phyloP scores from a whole-genome alignment of 2,888 invertebrate genomes.

The Resseliella maxima region DNA sequence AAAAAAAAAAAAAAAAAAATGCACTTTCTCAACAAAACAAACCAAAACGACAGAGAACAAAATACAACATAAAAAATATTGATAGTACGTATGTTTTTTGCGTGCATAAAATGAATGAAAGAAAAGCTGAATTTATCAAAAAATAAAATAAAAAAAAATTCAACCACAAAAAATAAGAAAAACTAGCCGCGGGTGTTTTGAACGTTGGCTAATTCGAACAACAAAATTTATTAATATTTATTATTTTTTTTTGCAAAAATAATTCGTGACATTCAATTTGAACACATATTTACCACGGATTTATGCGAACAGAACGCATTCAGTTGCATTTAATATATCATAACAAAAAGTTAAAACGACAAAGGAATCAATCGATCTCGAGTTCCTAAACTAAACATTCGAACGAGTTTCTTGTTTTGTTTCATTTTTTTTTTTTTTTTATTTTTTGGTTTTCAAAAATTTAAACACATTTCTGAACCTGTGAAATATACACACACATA shows the following conservation, averaged over 20 bases:
- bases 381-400: not conserved
- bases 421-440: not conserved
- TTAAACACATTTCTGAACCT: not conserved
- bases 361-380: not conserved
- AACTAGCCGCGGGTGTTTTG: slow-evolving; percentile 36
- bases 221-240: too few species aligned
- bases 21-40: slow-evolving; percentile 44
- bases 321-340: not conserved
- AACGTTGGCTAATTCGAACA: not conserved
- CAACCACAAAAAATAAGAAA: slow-evolving; percentile 21
- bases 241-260: too few species aligned
- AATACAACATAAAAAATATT: slow-evolving; percentile 26
- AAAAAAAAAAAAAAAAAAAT: not conserved
- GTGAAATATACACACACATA: not conserved
- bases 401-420: not conserved
- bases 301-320: not conserved
- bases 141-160: slow-evolving; percentile 16
- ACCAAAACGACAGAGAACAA: slow-evolving; percentile 26
- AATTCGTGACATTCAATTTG: not conserved
- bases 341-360: not conserved
- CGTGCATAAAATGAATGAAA: slow-evolving; percentile 48
- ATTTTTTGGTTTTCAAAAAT: not conserved
- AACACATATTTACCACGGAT: not conserved
- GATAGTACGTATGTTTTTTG: slow-evolving; percentile 19
- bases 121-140: slow-evolving; percentile 16